Base-by-base conservation (phyloP, 2,797 vertebrate genomes). In the Sebastes minor region DNA sequence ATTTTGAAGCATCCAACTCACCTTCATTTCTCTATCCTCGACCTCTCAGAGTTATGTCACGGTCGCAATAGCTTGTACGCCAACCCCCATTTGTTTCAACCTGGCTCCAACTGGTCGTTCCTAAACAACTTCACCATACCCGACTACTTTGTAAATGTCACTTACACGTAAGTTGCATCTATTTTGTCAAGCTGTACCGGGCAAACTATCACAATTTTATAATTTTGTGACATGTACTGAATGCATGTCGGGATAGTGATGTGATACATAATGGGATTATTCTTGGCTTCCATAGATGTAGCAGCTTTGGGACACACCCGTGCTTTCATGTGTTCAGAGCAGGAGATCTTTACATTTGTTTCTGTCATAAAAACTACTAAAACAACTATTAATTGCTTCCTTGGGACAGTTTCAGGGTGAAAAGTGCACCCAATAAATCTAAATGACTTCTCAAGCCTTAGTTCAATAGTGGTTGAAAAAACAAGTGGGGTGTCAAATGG, bases 91-190 rank as follows among this genome's bases (percentile, higher is more conserved):
- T 16, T 89, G 61, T 89, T 82, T 72, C 56, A 59, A 3, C 8
- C 30, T 1, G 69, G 67, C 8, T 59, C 64, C 74, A 90, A 87
- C 82, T 94, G 94, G 95, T 90, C 92, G 0, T 93, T 94, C 67
- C 87, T 95, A 1, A 28, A 86, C 88, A 95, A 95, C 78, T 0
- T 74, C 77, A 88, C 86, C 35, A 6, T 6, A 2, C 0, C 4
- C 0, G 78, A 78, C 12, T 60, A 81, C 72, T 14, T 6, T n/a
- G 49, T 72, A 0, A 59, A 76, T 20, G 0, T 10, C n/a, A 30
- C 2, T 11, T 18, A 63, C 27, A 20, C 56, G 94, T 96, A 85
- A 92, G 93, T 84, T 66, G 32, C 38, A 69, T 62, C 3, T 33
- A 62, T 62, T 3, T 52, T 64, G 18, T 38, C 49, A 5, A 52